Conservation (phyloP, 2,797 vertebrate genomes). For the Caiman crocodilus region DNA sequence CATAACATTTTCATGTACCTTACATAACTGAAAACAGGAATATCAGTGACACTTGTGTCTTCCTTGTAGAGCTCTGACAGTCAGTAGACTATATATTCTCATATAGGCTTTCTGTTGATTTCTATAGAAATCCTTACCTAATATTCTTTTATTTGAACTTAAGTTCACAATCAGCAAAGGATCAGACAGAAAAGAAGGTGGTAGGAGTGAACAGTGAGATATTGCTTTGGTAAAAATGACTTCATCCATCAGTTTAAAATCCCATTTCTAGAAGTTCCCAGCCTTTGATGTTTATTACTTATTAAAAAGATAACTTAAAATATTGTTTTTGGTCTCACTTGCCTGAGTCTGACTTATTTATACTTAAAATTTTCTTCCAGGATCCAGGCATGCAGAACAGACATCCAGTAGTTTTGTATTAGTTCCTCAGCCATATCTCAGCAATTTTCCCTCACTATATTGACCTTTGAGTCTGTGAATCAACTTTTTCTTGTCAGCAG, state of each 20-base stretch:
- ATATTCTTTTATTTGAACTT: not conserved
- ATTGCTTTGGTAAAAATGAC: not conserved
- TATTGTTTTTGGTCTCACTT: not conserved
- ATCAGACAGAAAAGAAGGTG: not conserved
- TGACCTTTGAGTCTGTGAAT: not conserved
- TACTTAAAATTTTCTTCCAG: not conserved
- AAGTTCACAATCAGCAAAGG: not conserved
- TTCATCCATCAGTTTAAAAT: not conserved
- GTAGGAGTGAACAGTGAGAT: not conserved
- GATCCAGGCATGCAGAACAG: not conserved
- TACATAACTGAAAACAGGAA: not conserved
- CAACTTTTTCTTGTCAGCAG: not conserved
- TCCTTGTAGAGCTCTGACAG: not conserved
- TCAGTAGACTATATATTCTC: not conserved
- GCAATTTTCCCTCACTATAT: not conserved
- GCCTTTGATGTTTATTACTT: not conserved
- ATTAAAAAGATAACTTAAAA: not conserved
- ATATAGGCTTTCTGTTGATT: not conserved
- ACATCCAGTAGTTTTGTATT: not conserved
- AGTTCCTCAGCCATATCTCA: not conserved
- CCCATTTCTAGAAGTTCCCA: not conserved
- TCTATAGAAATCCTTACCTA: not conserved
- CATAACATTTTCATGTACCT: no score
- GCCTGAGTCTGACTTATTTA: not conserved
- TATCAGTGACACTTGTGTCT: not conserved